Evolutionary conservation across 2,888 invertebrate species (phyloP), one percentile per base, ranked within the genome.

Genomic region (Hirtodrosophila trivittata): DNA sequence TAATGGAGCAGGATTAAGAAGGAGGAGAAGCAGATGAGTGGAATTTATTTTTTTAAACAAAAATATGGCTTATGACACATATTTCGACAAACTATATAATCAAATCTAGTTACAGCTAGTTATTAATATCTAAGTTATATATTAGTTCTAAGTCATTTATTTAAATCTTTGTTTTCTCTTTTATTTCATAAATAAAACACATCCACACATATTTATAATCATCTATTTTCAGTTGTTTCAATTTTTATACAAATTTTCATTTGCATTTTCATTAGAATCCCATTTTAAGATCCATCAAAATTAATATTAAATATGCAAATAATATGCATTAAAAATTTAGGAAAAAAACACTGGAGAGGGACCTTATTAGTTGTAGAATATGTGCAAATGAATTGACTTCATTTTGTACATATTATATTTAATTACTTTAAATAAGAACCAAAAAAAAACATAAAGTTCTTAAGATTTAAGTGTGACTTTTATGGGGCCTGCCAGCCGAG

Each of bases 261-360:
- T 9, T 28, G 7, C 30, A 12, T 33, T 45, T 12, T n/a, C n/a
- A n/a, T 25, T 25, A 25, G 25, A 25, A 25, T 4, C 25, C 25
- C 6, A 33, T 26, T 8, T 52, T 49, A 13, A 13, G 6, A 49
- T 25, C 2, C 25, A 9, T 10, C 21, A 6, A 39, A 25, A 35
- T 16, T 33, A 33, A 13, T 37, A 14, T 28, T 16, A 33, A 41
- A 41, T 33, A 41, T 57, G 43, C 71, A 41, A 14, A 41, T 37
- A 41, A 59, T 50, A 38, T 28, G 45, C 45, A 64, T 49, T 30
- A 41, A 39, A 58, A 54, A 49, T 14, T 43, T 50, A 57, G 65
- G 51, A 47, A 56, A 21, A 50, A 66, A 73, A 83, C 68, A 90
- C 90, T 89, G 90, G 89, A 85, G 88, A 90, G 89, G 90, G 90